phyloP scores from a whole-genome alignment of 92 coral and sea anemone genomes.

The Porites divaricata region DNA sequence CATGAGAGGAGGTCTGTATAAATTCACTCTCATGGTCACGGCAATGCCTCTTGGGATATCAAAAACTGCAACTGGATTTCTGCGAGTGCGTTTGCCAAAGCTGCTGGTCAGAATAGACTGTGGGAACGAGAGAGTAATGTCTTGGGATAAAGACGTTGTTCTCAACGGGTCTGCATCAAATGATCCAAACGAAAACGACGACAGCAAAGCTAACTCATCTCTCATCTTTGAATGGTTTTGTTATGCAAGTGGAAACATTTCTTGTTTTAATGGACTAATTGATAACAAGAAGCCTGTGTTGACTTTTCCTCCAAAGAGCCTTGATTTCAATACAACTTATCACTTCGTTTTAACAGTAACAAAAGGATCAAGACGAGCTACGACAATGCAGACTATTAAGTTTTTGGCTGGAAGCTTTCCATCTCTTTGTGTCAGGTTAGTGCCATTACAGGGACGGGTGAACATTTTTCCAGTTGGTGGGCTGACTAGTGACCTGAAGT shows the following conservation, averaged over 20 bases:
- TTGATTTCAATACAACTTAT: constrained; percentile 46
- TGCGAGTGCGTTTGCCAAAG: constrained; percentile 64
- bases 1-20: constrained; percentile 72
- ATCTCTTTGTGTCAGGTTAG: constrained; percentile 73
- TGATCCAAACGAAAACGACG: constrained; percentile 65
- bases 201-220: not conserved
- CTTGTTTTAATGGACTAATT: constrained; percentile 54
- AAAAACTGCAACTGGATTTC: constrained; percentile 59
- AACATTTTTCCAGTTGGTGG: too few relatives aligned
- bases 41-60: constrained; percentile 61
- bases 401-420: constrained; percentile 34
- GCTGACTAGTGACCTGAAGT: too few relatives aligned
- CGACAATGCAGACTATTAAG: constrained; percentile 67
- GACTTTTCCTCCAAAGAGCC: constrained; percentile 54
- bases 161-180: constrained; percentile 75
- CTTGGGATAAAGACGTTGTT: constrained; percentile 59
- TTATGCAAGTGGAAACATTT: constrained; percentile 17
- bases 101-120: constrained; percentile 79
- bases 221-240: constrained; percentile 84
- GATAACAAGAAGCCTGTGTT: constrained; percentile 54
- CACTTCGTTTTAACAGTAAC: constrained; percentile 69
- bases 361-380: constrained; percentile 48
- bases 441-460: too few relatives aligned
- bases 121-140: constrained; percentile 74
- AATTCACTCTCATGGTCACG: constrained; percentile 59